Conservation (phyloP, 2,113 vertebrate genomes). For the Myrmecophaga tridactyla region DNA sequence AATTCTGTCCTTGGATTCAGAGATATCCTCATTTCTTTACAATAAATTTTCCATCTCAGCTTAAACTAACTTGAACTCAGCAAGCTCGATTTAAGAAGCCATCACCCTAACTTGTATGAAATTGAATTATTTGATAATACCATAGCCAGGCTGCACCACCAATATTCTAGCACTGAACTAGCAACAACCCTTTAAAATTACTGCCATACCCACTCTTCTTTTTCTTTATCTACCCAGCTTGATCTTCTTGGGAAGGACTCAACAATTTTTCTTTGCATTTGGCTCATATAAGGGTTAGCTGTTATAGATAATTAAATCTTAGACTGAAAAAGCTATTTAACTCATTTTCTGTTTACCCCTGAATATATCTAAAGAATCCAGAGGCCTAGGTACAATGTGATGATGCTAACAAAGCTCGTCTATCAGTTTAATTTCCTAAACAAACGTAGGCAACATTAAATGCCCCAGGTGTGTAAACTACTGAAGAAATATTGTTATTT, state of each 20-base stretch:
- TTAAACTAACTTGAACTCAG: neutral
- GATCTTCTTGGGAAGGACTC: neutral
- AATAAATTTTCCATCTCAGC: neutral
- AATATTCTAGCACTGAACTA: too few relatives aligned
- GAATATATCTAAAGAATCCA: neutral
- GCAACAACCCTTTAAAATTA: neutral
- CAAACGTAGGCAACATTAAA: neutral
- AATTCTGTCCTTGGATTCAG: neutral
- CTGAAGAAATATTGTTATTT: conserved; percentile 38
- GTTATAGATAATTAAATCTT: neutral
- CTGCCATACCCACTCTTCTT: neutral
- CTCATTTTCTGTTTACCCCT: neutral
- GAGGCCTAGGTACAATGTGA: neutral
- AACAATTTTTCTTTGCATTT: neutral
- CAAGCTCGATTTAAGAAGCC: neutral
- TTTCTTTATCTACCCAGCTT: neutral
- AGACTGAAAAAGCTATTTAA: neutral
- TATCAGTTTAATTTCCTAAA: conserved; percentile 12
- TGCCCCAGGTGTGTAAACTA: neutral
- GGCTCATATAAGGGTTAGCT: neutral
- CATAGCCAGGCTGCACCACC: too few relatives aligned
- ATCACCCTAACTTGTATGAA: neutral
- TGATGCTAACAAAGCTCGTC: conserved; percentile 16
- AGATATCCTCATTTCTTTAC: neutral
- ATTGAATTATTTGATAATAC: neutral